Percentiles rank a stretch among this genome's conserved stretches.
phyloP scores from a whole-genome alignment of 2,797 vertebrate genomes.

The Salmo trutta region DNA sequence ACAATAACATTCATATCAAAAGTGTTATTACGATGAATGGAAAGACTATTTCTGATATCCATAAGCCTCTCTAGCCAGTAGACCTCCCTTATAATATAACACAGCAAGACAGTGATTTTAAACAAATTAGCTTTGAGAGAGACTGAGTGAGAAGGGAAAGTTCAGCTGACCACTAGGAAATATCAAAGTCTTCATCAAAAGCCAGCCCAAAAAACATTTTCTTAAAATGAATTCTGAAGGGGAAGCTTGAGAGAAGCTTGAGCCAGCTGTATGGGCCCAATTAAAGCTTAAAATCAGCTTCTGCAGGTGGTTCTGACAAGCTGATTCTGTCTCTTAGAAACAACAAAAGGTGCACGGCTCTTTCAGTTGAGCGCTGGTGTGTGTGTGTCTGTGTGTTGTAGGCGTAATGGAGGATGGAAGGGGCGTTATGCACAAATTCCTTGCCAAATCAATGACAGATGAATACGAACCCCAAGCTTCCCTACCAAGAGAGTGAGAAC shows the following conservation, averaged over 20 bases:
- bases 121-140: neutral
- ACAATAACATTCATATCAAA: neutral
- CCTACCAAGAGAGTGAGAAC: constrained; percentile 27
- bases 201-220: neutral
- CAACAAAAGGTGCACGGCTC: neutral
- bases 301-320: constrained; percentile 36
- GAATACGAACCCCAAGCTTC: neutral
- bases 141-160: neutral
- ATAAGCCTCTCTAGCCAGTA: too few relatives aligned
- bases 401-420: neutral
- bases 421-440: neutral
- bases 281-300: constrained; percentile 34
- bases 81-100: neutral
- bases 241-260: neutral
- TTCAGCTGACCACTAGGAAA: neutral
- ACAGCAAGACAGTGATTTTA: neutral
- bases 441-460: neutral
- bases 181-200: neutral
- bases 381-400: constrained; percentile 2
- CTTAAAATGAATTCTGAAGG: neutral
- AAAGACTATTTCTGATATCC: too few relatives aligned
- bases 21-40: constrained; percentile 3
- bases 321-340: constrained; percentile 25
- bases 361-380: neutral
- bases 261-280: constrained; percentile 25